phyloP scores from a whole-genome alignment of 1,140 invertebrate genomes.

The Sipha flava region DNA sequence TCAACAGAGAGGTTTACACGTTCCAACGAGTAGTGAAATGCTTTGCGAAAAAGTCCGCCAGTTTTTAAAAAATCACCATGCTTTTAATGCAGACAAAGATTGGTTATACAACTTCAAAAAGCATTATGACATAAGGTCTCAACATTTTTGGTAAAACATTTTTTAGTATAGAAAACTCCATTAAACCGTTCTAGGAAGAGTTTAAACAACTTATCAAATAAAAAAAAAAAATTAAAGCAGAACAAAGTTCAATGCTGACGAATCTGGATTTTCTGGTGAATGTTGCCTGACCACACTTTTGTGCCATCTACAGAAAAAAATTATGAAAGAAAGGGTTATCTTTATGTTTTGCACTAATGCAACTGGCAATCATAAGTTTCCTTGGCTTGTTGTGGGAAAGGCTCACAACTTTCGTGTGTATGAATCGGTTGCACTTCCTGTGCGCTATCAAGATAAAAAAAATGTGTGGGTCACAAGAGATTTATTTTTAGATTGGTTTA shows the following conservation, averaged over 20 bases:
- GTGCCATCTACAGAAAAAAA: constrained; percentile 31
- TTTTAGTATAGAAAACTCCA: neutral
- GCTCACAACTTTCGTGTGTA: constrained; percentile 40
- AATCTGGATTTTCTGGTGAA: constrained; percentile 44
- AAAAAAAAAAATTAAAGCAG: constrained; percentile 14
- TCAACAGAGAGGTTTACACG: neutral
- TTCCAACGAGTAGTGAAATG: neutral
- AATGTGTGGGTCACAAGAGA: neutral
- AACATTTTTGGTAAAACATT: neutral
- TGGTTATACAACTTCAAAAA: neutral
- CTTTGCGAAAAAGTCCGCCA: neutral
- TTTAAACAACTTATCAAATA: neutral
- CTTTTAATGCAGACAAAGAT: neutral
- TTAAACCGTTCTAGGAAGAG: neutral
- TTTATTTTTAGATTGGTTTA: neutral
- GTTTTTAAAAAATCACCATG: neutral
- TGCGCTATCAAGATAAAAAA: neutral
- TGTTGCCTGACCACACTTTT: constrained; percentile 42
- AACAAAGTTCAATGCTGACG: constrained; percentile 45
- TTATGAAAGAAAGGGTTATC: constrained; percentile 38
- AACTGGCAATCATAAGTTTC: constrained; percentile 41
- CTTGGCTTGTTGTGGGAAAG: constrained; percentile 41
- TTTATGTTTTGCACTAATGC: constrained; percentile 43
- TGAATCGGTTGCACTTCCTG: constrained; percentile 25
- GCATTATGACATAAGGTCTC: neutral